Conservation (phyloP, 2,113 vertebrate species). For the Neotragus moschatus region DNA sequence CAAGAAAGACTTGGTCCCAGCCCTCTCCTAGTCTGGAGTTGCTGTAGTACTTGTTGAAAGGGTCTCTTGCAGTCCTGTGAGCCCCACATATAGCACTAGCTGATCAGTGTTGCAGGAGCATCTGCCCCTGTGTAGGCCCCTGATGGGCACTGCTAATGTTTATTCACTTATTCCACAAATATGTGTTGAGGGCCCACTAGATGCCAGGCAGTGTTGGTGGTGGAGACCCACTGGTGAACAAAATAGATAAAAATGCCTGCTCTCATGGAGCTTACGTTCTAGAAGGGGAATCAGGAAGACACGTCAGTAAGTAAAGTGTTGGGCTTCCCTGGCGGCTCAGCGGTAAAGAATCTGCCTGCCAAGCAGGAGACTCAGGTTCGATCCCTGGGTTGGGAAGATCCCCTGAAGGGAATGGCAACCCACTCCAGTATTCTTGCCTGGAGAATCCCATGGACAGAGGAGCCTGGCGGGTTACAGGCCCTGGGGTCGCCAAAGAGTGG, state of each 20-base stretch:
- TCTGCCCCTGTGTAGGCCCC: background rate
- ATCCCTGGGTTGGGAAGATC: background rate
- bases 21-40: background rate
- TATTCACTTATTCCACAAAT: background rate
- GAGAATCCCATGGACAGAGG: background rate
- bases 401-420: background rate
- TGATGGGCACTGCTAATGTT: accelerated
- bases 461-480: background rate
- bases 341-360: background rate
- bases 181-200: background rate
- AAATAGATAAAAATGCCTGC: background rate
- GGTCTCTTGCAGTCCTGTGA: background rate
- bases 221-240: background rate
- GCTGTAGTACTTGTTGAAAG: background rate
- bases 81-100: background rate
- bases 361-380: background rate
- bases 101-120: background rate
- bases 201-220: background rate
- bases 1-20: background rate
- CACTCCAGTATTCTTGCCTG: background rate
- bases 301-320: no score
- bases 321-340: background rate
- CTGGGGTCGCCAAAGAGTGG: background rate
- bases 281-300: background rate
- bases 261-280: accelerated